Conservation (phyloP, 1,140 invertebrate genomes). For the Heliothis subflexa region DNA sequence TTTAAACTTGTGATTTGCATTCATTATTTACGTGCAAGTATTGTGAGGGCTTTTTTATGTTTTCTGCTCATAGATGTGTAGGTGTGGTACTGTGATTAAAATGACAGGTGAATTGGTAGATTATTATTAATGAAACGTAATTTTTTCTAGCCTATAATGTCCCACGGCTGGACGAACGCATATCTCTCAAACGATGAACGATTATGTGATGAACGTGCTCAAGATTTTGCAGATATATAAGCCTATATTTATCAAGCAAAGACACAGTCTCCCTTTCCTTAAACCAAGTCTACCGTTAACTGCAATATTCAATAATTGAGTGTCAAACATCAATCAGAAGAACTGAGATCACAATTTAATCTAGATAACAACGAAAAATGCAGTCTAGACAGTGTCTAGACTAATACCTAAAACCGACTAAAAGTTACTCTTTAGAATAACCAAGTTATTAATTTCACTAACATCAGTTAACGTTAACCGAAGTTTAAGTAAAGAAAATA, state of each 20-base stretch:
- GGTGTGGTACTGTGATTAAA: too few relatives aligned
- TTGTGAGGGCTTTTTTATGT: slow-evolving; percentile 11
- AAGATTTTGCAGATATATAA: too few relatives aligned
- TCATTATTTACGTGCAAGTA: slow-evolving; percentile 37
- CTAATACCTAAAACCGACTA: slow-evolving; percentile 1
- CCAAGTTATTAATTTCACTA: slow-evolving; percentile 13
- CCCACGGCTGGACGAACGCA: too few relatives aligned
- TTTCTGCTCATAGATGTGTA: neutral
- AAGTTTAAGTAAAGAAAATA: slow-evolving; percentile 10
- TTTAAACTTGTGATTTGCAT: slow-evolving; percentile 54
- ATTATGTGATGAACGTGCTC: too few relatives aligned
- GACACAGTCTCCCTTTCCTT: neutral
- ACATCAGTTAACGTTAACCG: slow-evolving; percentile 4
- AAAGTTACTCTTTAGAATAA: neutral
- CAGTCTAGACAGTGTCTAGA: neutral
- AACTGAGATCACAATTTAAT: neutral
- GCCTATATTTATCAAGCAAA: neutral
- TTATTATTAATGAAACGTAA: too few relatives aligned
- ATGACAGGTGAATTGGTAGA: too few relatives aligned
- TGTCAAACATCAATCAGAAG: neutral
- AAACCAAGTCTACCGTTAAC: neutral
- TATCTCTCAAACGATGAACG: too few relatives aligned
- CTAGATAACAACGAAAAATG: neutral
- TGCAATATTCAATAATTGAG: neutral
- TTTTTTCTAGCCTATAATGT: too few relatives aligned